Base-by-base conservation (phyloP, 1,140 invertebrate genomes). In the Scaptomyza graminum region DNA sequence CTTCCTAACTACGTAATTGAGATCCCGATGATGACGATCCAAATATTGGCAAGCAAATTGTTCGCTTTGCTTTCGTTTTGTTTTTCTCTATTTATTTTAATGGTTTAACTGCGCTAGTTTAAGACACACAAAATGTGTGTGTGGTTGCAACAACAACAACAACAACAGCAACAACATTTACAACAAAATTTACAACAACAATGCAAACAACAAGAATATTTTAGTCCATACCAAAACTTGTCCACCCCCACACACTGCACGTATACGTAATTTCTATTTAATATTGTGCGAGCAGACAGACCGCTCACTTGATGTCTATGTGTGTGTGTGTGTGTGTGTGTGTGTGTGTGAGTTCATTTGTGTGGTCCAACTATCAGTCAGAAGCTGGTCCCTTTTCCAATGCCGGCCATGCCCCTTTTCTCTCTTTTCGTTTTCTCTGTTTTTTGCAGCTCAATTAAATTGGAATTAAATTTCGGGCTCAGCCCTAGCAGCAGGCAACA, bases 391-490 rank as follows among this genome's bases (percentile, higher is more conserved):
- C 28, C 44, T 12, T 18, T 57, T 18, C 61, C 22, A n/a, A n/a
- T n/a, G n/a, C n/a, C n/a, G n/a, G n/a, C n/a, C n/a, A n/a, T 22
- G 47, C 28, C 34, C 49, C 65, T 82, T 88, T 8, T 34, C 31
- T 9, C 31, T 8, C n/a, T n/a, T n/a, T n/a, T n/a, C n/a, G n/a
- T n/a, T n/a, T n/a, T n/a, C n/a, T 54, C 28, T 61, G 41, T 56
- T 75, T 87, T 87, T 88, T 88, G 83, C 76, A 88, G 83, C 83
- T 88, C 83, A 88, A 88, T 88, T 88, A 88, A 88, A 88, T 88
- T 88, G 83, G 83, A 88, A 88, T 88, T 88, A 88, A 88, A 88
- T 88, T 88, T 88, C 60, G 79, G 67, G 76, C 79, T 88, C 83
- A 88, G 78, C 66, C 60, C 70, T 65, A 47, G n/a, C 59, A 31